A percentile compares a stretch with the other conserved stretches of the same genome.
Conservation (phyloP, 1,140 invertebrate species). For the Cherax quadricarinatus region DNA sequence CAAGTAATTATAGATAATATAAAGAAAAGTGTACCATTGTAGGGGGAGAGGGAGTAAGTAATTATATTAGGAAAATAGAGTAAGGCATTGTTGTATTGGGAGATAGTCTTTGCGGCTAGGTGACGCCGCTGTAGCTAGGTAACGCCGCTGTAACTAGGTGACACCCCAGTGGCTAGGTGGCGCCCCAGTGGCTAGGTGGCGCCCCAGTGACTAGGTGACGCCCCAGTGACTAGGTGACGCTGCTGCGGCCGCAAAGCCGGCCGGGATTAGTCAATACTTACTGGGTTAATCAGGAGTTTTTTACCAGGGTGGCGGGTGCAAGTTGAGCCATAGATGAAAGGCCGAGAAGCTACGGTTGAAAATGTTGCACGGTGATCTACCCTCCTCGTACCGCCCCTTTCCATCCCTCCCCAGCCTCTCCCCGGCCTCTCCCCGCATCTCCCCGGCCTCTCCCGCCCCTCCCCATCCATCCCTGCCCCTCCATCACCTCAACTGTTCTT, state of each 20-base stretch:
- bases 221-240: not conserved
- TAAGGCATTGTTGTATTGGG: too few relatives aligned
- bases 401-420: not conserved
- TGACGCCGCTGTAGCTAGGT: not conserved
- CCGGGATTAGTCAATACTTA: constrained; percentile 49
- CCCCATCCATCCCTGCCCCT: not conserved
- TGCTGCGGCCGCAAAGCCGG: constrained; percentile 15
- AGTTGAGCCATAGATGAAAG: constrained; percentile 33
- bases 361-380: constrained; percentile 42
- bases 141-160: not conserved
- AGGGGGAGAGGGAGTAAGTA: too few relatives aligned
- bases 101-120: not conserved
- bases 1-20: too few relatives aligned
- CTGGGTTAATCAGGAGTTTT: constrained; percentile 41
- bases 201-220: not conserved
- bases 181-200: too few relatives aligned
- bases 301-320: constrained; percentile 5
- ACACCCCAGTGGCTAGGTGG: not conserved
- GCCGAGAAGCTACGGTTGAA: constrained; percentile 8
- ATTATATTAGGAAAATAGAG: too few relatives aligned
- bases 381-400: not conserved
- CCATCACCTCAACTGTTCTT: constrained; percentile 4
- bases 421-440: not conserved
- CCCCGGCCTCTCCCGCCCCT: not conserved
- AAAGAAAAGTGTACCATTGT: too few relatives aligned